Percentiles rank a stretch among this genome's conserved stretches.
phyloP scores from a whole-genome alignment of 2,113 vertebrate genomes.

The Tricholaema leucomelas region DNA sequence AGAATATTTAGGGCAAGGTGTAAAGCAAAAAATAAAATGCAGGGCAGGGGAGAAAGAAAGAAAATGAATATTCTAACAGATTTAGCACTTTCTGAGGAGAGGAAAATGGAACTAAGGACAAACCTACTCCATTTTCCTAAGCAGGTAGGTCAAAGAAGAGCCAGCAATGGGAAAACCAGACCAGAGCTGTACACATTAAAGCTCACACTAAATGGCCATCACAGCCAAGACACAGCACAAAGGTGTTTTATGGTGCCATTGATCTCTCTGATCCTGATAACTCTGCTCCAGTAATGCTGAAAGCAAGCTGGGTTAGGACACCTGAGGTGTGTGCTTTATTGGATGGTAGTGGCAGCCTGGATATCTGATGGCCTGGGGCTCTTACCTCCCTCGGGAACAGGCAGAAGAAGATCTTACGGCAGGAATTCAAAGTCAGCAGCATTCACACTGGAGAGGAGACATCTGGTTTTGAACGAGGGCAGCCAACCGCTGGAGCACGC shows the following conservation, averaged over 20 bases:
- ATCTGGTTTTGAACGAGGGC: conserved; percentile 18
- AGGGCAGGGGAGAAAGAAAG: too few species aligned
- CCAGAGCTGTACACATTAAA: not conserved
- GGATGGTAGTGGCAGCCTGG: not conserved
- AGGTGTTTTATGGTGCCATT: not conserved
- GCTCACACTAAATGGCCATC: not conserved
- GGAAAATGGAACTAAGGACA: not conserved
- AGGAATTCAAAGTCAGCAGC: not conserved
- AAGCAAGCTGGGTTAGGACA: not conserved
- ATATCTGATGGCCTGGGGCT: not conserved
- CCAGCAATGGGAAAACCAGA: conserved; percentile 11
- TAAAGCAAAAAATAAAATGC: not conserved
- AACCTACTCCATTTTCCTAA: not conserved
- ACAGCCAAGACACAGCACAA: not conserved
- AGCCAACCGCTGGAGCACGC: not conserved
- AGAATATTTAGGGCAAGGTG: not conserved
- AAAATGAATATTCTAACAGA: not conserved
- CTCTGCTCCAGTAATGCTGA: not conserved
- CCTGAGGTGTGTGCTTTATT: fast-evolving
- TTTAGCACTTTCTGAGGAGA: not conserved
- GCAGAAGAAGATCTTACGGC: not conserved
- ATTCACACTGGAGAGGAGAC: not conserved
- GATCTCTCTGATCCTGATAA: not conserved
- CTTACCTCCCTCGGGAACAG: not conserved
- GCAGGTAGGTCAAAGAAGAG: not conserved